phyloP scores from a whole-genome alignment of 2,113 vertebrate species.

The Bos javanicus region DNA sequence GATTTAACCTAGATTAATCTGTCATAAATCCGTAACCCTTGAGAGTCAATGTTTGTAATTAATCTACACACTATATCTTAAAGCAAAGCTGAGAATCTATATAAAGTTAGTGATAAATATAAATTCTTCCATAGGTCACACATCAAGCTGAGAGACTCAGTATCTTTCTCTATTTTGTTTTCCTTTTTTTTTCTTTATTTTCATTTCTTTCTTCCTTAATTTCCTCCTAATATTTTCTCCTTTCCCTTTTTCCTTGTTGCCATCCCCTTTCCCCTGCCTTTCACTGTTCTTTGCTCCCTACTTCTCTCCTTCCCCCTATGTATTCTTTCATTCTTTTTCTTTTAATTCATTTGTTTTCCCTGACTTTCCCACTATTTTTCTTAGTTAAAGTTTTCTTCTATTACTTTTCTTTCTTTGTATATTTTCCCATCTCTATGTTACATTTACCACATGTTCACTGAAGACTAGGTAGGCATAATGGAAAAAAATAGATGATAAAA shows the following conservation, averaged over 20 bases:
- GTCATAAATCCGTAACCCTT: constrained; percentile 52
- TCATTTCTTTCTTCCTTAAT: neutral
- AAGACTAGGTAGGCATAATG: neutral
- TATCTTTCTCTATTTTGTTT: constrained; percentile 38
- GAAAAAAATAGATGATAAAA: neutral
- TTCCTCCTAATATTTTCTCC: neutral
- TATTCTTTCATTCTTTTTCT: neutral
- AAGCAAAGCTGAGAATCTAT: constrained; percentile 64
- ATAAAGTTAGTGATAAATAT: constrained; percentile 38
- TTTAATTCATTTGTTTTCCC: neutral
- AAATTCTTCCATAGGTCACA: constrained; percentile 48
- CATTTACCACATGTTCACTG: neutral
- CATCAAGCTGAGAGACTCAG: constrained; percentile 39
- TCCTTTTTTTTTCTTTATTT: neutral
- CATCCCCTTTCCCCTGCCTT: too few species aligned
- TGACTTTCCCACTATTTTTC: neutral
- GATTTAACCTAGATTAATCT: constrained; percentile 57
- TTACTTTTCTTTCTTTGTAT: neutral
- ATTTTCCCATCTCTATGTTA: neutral
- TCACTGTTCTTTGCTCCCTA: accelerated
- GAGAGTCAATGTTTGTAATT: constrained; percentile 62
- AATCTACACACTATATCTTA: constrained; percentile 56
- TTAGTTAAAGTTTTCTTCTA: neutral
- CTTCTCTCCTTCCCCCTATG: neutral
- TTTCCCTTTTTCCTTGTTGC: neutral